Percentiles rank a stretch among this genome's conserved stretches.
Evolutionary conservation across 2,888 invertebrate species (phyloP).

Genomic region (Epistrophe grossulariae): DNA sequence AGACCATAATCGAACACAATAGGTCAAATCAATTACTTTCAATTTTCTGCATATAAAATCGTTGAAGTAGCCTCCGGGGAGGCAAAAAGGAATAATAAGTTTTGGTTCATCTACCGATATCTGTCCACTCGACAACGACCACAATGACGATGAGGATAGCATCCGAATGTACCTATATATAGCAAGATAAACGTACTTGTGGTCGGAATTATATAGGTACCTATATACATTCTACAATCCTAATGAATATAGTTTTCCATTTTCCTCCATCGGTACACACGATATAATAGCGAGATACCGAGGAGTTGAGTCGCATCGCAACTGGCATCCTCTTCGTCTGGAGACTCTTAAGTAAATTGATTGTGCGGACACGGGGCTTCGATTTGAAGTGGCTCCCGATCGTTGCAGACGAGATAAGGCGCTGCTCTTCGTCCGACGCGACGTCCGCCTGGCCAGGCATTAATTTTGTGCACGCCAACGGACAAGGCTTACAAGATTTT

Average conservation of each 20-base stretch:
- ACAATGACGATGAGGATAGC: slow-evolving; percentile 24
- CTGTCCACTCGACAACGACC: slow-evolving; percentile 59
- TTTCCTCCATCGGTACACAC: slow-evolving; percentile 58
- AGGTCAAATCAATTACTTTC: slow-evolving; percentile 76
- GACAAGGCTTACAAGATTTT: slow-evolving; percentile 55
- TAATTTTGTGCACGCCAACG: slow-evolving; percentile 62
- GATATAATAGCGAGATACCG: slow-evolving; percentile 6
- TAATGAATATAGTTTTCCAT: slow-evolving; percentile 74
- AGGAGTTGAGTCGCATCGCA: neutral
- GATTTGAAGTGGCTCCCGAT: slow-evolving; percentile 75
- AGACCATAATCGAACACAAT: slow-evolving; percentile 72
- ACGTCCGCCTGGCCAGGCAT: slow-evolving; percentile 63
- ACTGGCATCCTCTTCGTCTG: slow-evolving; percentile 24
- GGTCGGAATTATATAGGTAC: slow-evolving; percentile 22
- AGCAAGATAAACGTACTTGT: slow-evolving; percentile 44
- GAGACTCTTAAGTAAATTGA: slow-evolving; percentile 68
- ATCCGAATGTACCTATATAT: neutral
- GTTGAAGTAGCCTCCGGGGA: slow-evolving; percentile 47
- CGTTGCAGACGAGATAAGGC: slow-evolving; percentile 67
- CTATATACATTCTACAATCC: slow-evolving; percentile 52
- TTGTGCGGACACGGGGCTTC: slow-evolving; percentile 73
- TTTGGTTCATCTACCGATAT: slow-evolving; percentile 36
- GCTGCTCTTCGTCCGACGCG: slow-evolving; percentile 20
- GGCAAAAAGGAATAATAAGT: neutral
- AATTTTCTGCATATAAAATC: slow-evolving; percentile 74